Conservation (phyloP, 2,888 invertebrate genomes). For the Eretmocerus hayati region DNA sequence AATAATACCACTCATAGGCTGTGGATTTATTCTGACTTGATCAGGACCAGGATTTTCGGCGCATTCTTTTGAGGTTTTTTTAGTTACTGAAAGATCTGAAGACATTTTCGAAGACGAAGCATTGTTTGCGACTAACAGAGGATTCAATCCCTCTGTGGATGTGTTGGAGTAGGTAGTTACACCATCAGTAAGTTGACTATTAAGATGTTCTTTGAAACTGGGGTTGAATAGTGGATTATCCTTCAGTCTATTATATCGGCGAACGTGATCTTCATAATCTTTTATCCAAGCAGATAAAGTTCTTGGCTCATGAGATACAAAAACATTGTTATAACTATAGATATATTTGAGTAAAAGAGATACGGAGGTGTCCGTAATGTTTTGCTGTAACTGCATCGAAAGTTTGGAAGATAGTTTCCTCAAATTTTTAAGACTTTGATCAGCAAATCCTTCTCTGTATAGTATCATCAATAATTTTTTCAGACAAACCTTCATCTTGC, state of each 20-base stretch:
- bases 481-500: neutral
- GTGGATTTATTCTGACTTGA: too few relatives aligned
- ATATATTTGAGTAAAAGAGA: neutral
- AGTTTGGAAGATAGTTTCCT: neutral
- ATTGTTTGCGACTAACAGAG: too few relatives aligned
- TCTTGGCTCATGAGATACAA: slow-evolving; percentile 7
- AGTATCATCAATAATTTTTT: slow-evolving; percentile 11
- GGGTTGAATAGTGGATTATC: too few relatives aligned
- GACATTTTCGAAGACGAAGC: too few relatives aligned
- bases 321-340: slow-evolving; percentile 15
- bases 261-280: slow-evolving; percentile 3
- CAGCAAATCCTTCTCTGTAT: slow-evolving; percentile 9
- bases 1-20: too few relatives aligned
- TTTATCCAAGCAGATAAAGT: neutral
- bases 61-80: too few relatives aligned
- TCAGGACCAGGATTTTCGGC: too few relatives aligned
- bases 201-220: too few relatives aligned
- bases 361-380: neutral
- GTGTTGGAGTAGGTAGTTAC: too few relatives aligned
- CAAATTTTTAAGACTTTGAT: slow-evolving; percentile 5
- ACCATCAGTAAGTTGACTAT: too few relatives aligned
- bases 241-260: neutral
- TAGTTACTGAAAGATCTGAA: too few relatives aligned
- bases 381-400: neutral
- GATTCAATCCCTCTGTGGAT: too few relatives aligned